Conservation (phyloP, 2,888 invertebrate species). For the Sclerodermus sp. region DNA sequence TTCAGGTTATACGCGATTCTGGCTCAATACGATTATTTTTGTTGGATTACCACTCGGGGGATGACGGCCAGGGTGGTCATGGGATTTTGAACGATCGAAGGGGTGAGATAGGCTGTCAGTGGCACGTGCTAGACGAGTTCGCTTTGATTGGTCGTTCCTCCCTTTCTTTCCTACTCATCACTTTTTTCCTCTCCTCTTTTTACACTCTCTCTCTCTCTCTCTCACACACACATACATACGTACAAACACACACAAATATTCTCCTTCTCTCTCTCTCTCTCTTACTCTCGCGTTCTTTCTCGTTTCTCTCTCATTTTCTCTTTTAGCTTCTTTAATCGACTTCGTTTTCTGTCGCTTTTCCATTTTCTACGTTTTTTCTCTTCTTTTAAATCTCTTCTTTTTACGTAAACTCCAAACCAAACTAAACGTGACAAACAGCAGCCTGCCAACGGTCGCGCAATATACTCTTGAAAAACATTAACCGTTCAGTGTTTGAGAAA, state of each 20-base stretch:
- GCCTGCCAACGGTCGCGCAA: too few relatives aligned
- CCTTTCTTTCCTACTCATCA: not conserved
- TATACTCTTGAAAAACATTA: too few relatives aligned
- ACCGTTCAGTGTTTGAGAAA: too few relatives aligned
- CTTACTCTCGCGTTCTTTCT: not conserved
- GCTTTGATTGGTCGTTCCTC: slow-evolving; percentile 15
- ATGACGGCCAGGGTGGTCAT: slow-evolving; percentile 21
- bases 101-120: slow-evolving; percentile 38
- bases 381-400: too few relatives aligned
- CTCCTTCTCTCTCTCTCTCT: slow-evolving; percentile 1
- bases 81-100: slow-evolving; percentile 21
- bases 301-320: not conserved
- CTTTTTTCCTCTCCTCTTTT: not conserved
- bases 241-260: not conserved
- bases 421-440: too few relatives aligned
- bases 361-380: not conserved
- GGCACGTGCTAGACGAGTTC: slow-evolving; percentile 42
- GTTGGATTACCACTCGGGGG: slow-evolving; percentile 27
- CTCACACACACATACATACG: not conserved
- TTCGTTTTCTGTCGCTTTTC: too few relatives aligned
- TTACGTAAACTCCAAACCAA: too few relatives aligned
- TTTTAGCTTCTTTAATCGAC: not conserved
- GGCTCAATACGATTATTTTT: slow-evolving; percentile 33
- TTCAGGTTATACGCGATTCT: slow-evolving; percentile 23
- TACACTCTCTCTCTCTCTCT: not conserved